Base-by-base conservation (phyloP, 2,888 invertebrate genomes). In the Acanthococcus lagerstroemiae region DNA sequence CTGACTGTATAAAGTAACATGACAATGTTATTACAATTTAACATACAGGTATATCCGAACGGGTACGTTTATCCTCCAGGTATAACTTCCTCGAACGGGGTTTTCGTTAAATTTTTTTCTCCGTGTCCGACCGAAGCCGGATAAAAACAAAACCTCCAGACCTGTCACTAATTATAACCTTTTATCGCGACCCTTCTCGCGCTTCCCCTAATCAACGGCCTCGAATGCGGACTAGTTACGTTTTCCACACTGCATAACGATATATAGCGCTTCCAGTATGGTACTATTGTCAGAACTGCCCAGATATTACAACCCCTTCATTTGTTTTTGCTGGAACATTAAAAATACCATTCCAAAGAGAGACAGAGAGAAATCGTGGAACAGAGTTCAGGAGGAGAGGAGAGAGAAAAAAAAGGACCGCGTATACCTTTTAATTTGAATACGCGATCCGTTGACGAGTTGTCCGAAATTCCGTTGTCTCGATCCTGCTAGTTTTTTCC, bases 151-250 rank as follows among this genome's bases (percentile, higher is more conserved):
- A 54, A 52, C 5, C 4, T 15, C 52, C 25, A 63, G 54, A 63
- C 63, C 63, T 63, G 54, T 63, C 54, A 63, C 54, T 63, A 63
- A 63, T 63, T 63, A 63, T 63, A 63, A 63, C 52, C 54, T 63
- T 63, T 63, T 63, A 26, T 12, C 1, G 30, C 21, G 7, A 52
- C 54, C 63, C 63, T 63, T 50, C 30, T 37, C 37, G 37, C 37
- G n/a, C 37, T 58, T 26, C 58, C 46, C 52, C 52, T 37, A 63
- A 54, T 63, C 52, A 63, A 63, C 52, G 63, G 63, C 21, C 17
- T 57, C 44, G 22, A 44, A 57, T 22, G 54, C 52, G 17, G 52
- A 63, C 30, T 52, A 21, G 52, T 52, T 52, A 52, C 52, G 21
- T 45, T 45, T 19, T 60, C 27, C 60, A n/a, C n/a, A n/a, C n/a